Evolutionary conservation across 2,113 vertebrate species (phyloP).

Genomic region (Haemorhous mexicanus): DNA sequence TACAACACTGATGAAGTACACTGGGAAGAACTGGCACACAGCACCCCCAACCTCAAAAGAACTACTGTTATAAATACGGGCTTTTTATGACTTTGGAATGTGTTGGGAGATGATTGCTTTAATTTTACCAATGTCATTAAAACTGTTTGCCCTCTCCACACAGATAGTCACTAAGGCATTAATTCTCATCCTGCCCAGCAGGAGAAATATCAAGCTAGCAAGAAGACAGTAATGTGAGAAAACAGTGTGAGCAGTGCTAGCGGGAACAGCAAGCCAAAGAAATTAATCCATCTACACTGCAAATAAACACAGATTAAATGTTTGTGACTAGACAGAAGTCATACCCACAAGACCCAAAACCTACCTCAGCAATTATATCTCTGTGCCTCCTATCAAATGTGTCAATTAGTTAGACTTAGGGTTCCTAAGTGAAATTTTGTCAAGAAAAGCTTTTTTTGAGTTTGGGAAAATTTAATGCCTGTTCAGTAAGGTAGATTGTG

Average conservation of each 20-base stretch:
- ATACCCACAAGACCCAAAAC: not conserved
- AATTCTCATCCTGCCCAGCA: not conserved
- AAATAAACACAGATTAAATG: not conserved
- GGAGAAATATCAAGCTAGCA: not conserved
- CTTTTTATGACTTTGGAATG: not conserved
- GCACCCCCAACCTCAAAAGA: not conserved
- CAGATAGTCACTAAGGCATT: not conserved
- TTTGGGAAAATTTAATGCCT: not conserved
- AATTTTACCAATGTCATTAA: not conserved
- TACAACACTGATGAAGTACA: not conserved
- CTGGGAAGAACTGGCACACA: not conserved
- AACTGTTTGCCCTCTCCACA: not conserved
- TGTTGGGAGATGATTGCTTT: not conserved
- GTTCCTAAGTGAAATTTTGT: not conserved
- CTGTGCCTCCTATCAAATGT: not conserved
- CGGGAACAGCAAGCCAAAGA: not conserved
- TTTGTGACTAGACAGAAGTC: not conserved
- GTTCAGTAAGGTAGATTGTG: not conserved
- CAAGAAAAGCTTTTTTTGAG: not conserved
- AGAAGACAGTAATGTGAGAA: not conserved
- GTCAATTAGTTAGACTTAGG: not conserved
- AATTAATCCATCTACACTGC: not conserved
- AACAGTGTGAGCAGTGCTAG: not conserved
- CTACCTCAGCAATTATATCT: not conserved
- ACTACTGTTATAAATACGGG: not conserved